These are phyloP conservation scores for Tokudaia tokunoshimensis DNA, from an alignment of 2,797 vertebrate species.

Conservation along the genomic window DNA sequence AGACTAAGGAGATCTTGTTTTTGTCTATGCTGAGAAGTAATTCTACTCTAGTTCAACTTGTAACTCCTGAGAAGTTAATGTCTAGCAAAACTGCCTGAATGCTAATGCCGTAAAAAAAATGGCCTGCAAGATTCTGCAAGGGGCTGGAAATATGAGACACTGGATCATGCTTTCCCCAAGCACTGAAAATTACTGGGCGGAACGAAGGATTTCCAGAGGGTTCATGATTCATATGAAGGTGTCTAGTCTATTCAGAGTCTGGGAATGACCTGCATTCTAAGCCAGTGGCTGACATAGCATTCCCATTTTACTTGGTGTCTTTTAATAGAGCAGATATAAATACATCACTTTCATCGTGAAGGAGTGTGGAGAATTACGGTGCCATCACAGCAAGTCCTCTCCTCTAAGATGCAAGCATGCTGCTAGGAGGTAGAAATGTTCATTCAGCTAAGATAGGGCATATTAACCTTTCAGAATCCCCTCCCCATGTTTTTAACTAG, in stretches of 20 bases:
- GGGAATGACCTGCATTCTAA: constrained; percentile 70
- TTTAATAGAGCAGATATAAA: constrained; percentile 58
- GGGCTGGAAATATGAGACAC: constrained; percentile 59
- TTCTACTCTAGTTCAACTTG: constrained; percentile 55
- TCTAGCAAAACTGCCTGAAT: constrained; percentile 54
- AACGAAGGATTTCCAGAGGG: constrained; percentile 53
- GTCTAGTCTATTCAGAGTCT: constrained; percentile 56
- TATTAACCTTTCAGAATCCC: constrained; percentile 14
- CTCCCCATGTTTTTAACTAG: not conserved
- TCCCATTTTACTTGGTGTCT: constrained; percentile 48
- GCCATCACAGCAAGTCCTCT: not conserved
- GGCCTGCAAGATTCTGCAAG: constrained; percentile 42
- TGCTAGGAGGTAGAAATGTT: not conserved
- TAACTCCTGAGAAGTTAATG: constrained; percentile 60
- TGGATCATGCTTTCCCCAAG: constrained; percentile 47
- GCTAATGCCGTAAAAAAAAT: not conserved
- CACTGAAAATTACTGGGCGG: constrained; percentile 62
- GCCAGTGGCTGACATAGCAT: constrained; percentile 36
- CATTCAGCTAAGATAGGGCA: not conserved
- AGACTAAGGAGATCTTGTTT: constrained; percentile 59
- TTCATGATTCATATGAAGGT: constrained; percentile 63
- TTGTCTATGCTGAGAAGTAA: constrained; percentile 65
- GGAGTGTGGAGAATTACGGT: constrained; percentile 6
- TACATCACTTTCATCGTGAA: constrained; percentile 51
- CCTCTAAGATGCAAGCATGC: constrained; percentile 30